These are phyloP conservation scores for Bos javanicus DNA, from an alignment of 2,113 vertebrate species.

Conservation along the genomic window DNA sequence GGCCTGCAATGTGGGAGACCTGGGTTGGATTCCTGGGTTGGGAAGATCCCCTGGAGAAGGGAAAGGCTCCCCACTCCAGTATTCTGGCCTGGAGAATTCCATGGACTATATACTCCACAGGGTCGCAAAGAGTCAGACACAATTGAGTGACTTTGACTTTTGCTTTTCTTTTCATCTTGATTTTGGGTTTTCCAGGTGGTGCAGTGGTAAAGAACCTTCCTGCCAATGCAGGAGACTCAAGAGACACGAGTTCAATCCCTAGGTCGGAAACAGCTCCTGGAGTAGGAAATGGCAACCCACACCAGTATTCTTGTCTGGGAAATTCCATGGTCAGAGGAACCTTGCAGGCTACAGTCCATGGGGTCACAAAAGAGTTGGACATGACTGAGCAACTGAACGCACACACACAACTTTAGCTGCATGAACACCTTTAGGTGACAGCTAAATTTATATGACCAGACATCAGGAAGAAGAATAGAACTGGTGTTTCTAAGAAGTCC, in stretches of 20 bases:
- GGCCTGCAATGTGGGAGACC: background rate
- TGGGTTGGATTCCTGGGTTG: background rate
- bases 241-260: background rate
- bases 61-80: background rate
- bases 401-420: background rate
- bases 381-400: background rate
- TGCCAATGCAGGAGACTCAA: fast-evolving
- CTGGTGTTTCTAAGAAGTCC: background rate
- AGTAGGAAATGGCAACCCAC: background rate
- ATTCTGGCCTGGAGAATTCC: background rate
- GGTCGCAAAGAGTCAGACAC: background rate
- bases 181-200: background rate
- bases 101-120: background rate
- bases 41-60: background rate
- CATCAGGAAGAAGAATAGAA: background rate
- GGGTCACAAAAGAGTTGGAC: background rate
- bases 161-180: background rate
- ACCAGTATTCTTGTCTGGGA: background rate
- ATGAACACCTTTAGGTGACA: background rate
- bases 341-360: background rate
- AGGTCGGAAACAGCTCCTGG: background rate
- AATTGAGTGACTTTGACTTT: background rate
- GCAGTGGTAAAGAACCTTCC: background rate
- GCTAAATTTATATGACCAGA: background rate
- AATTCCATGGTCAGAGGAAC: background rate